phyloP scores from a whole-genome alignment of 2,888 invertebrate genomes.

The Campoplex nolae region DNA sequence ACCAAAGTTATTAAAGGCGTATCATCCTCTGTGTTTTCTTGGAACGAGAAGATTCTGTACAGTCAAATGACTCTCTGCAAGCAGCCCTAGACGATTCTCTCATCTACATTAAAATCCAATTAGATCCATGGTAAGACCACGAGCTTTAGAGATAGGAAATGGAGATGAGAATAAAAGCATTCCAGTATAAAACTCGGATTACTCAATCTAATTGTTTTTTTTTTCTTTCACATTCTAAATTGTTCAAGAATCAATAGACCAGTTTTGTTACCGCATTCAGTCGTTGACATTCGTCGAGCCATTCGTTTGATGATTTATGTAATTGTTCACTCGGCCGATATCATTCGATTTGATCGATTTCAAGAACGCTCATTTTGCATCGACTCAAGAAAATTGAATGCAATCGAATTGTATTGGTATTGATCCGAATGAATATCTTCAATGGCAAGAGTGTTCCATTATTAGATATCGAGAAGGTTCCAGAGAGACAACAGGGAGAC shows the following conservation, averaged over 20 bases:
- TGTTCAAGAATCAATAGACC: background rate
- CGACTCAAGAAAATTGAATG: background rate
- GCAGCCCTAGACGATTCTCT: slow-evolving; percentile 51
- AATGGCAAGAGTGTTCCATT: slow-evolving; percentile 48
- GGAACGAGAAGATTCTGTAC: slow-evolving; percentile 13
- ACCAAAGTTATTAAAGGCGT: slow-evolving; percentile 25
- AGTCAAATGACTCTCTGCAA: slow-evolving; percentile 23
- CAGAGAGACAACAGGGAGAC: slow-evolving; percentile 52
- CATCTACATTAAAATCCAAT: slow-evolving; percentile 76
- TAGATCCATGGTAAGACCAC: slow-evolving; percentile 54
- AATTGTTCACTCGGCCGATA: background rate
- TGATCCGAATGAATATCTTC: background rate
- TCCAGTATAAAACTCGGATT: background rate
- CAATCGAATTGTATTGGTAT: background rate
- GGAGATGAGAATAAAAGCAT: slow-evolving; percentile 5
- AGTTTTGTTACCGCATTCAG: background rate
- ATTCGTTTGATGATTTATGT: background rate
- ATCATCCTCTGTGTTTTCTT: slow-evolving; percentile 6
- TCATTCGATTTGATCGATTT: too few relatives aligned
- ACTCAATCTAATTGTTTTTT: background rate
- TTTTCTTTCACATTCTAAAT: background rate
- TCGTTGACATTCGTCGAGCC: background rate
- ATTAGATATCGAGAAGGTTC: background rate
- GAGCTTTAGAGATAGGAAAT: slow-evolving; percentile 42
- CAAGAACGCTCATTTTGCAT: background rate